These are phyloP conservation scores for Platycheirus albimanus DNA, from an alignment of 2,888 invertebrate genomes.

Conservation along the genomic window DNA sequence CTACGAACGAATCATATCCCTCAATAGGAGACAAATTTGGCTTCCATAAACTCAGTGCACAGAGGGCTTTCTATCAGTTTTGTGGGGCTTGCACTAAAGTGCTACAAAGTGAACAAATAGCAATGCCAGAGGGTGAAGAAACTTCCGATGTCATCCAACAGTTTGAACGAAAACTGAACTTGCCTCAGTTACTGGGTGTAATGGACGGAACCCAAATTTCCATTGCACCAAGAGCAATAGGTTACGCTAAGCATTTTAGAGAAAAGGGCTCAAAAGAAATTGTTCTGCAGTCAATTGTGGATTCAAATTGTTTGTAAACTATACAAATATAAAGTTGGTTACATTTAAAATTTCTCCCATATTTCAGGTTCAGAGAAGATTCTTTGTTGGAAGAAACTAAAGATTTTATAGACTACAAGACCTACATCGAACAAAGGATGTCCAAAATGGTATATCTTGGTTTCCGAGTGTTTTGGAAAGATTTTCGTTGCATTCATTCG, in stretches of 20 bases:
- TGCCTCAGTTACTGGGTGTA: conserved; percentile 29
- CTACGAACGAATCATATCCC: conserved; percentile 20
- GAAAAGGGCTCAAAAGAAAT: not conserved
- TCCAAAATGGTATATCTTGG: not conserved
- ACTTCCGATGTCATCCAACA: conserved; percentile 43
- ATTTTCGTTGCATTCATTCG: not conserved
- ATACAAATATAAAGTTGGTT: not conserved
- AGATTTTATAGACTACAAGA: not conserved
- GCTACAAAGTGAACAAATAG: not conserved
- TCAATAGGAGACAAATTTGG: too few species aligned
- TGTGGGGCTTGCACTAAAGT: conserved; percentile 1
- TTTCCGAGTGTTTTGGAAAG: not conserved
- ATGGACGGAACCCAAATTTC: conserved; percentile 30
- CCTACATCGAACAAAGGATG: not conserved
- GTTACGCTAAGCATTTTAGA: not conserved
- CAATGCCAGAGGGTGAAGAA: conserved; percentile 67
- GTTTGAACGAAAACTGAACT: conserved; percentile 7
- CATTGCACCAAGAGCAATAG: not conserved
- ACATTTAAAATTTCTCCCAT: not conserved
- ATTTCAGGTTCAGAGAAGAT: conserved; percentile 11
- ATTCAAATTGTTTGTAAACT: conserved; percentile 20
- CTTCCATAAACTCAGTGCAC: not conserved
- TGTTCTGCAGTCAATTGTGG: conserved; percentile 3
- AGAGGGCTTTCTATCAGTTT: not conserved
- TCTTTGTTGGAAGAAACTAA: not conserved